Conservation (phyloP, 2,888 invertebrate species). For the Pseudanteris insignis region DNA sequence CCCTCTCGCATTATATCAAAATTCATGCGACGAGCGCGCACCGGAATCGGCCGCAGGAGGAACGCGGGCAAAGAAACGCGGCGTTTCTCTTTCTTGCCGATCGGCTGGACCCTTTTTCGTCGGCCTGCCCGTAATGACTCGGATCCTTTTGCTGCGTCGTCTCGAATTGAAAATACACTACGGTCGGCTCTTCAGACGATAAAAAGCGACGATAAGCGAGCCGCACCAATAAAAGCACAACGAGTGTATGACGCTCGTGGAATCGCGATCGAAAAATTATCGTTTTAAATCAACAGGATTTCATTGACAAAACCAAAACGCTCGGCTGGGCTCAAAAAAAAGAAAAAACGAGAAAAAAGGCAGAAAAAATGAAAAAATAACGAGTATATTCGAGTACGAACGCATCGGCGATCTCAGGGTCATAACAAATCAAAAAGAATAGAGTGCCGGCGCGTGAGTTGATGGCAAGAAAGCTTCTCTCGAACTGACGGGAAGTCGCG, state of each 20-base stretch:
- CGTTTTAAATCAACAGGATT: neutral
- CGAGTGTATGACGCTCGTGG: constrained; percentile 25
- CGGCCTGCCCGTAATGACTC: constrained; percentile 37
- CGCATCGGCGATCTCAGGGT: constrained; percentile 7
- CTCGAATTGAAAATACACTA: constrained; percentile 43
- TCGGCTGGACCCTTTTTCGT: constrained; percentile 40
- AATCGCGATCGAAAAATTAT: constrained; percentile 29
- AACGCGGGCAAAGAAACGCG: constrained; percentile 22
- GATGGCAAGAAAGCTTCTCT: constrained; percentile 19
- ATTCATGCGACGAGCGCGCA: constrained; percentile 51
- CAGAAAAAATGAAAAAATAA: too few species aligned
- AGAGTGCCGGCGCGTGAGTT: constrained; percentile 46
- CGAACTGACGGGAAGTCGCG: constrained; percentile 25
- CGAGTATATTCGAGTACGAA: constrained; percentile 7
- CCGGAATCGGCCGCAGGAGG: constrained; percentile 36
- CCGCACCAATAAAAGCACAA: constrained; percentile 31
- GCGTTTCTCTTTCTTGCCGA: constrained; percentile 38
- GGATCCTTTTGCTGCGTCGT: constrained; percentile 40
- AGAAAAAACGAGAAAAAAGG: too few species aligned
- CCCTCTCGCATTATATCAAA: constrained; percentile 55
- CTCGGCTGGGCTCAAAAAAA: too few species aligned
- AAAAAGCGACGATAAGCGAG: constrained; percentile 42
- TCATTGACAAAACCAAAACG: too few species aligned
- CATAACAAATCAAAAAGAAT: constrained; percentile 48
- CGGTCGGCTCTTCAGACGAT: constrained; percentile 27